phyloP scores from a whole-genome alignment of 2,888 invertebrate species.

The Oxycera nigricornis region DNA sequence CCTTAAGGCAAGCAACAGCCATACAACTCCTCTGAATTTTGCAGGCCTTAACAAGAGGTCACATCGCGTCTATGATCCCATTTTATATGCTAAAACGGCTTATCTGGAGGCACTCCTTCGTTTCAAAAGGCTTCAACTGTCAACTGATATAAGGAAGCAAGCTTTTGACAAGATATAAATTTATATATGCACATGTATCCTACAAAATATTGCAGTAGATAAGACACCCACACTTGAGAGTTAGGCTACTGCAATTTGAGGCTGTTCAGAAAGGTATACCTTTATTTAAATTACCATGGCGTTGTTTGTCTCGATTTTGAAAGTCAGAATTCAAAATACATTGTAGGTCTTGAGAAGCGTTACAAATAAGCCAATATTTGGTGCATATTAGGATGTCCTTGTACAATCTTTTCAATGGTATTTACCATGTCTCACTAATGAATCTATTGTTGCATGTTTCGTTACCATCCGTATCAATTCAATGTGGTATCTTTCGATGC shows the following conservation, averaged over 20 bases:
- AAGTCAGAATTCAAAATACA: no score
- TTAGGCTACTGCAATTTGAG: not conserved
- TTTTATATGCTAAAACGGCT: not conserved
- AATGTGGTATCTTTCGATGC: not conserved
- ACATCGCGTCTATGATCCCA: not conserved
- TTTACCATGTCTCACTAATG: no score
- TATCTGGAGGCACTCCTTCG: not conserved
- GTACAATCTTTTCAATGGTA: no score
- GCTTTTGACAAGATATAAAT: constrained; percentile 10
- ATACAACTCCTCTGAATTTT: not conserved
- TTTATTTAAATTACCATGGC: no score
- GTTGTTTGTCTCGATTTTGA: no score
- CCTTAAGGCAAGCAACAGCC: not conserved
- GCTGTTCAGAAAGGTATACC: no score
- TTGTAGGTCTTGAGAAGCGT: no score
- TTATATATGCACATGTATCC: no score
- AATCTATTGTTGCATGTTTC: no score
- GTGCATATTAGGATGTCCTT: no score
- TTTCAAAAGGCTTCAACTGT: constrained; percentile 1
- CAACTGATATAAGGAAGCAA: not conserved
- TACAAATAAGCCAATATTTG: no score
- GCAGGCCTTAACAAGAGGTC: not conserved
- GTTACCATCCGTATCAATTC: no score
- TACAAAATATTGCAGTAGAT: not conserved
- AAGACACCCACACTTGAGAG: not conserved